Conservation (phyloP, 2,113 vertebrate species). For the Trochalopteron elliotii region DNA sequence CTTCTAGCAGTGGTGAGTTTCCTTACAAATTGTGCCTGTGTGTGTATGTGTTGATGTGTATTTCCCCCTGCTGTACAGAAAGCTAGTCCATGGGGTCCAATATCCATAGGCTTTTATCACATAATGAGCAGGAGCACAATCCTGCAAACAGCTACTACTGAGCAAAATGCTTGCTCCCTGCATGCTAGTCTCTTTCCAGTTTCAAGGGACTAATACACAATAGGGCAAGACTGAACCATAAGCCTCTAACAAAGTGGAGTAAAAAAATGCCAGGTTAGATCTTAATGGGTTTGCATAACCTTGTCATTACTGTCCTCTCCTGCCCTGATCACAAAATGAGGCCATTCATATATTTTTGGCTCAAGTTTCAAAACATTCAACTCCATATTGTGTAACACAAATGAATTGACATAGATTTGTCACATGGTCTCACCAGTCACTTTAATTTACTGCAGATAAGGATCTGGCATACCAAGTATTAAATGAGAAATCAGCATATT, state of each 20-base stretch:
- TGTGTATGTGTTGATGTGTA: background rate
- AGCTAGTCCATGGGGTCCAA: background rate
- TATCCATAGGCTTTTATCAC: background rate
- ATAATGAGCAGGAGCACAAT: background rate
- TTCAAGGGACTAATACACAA: background rate
- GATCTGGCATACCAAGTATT: background rate
- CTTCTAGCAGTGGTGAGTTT: slow-evolving; percentile 82
- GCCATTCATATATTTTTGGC: background rate
- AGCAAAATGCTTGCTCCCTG: slow-evolving; percentile 14
- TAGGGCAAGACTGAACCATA: background rate
- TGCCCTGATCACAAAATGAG: background rate
- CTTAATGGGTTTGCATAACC: background rate
- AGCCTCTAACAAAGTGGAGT: background rate
- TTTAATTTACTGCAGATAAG: background rate
- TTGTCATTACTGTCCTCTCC: background rate
- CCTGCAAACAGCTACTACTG: background rate
- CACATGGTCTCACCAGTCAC: background rate
- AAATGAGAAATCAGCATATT: background rate
- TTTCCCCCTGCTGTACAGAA: background rate
- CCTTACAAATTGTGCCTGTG: background rate
- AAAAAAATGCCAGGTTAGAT: background rate
- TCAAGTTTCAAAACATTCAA: background rate
- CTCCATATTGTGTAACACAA: background rate
- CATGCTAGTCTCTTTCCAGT: background rate
- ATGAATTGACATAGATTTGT: background rate